Percentiles rank a stretch among this genome's conserved stretches.
Evolutionary conservation across 30 jellyfish, hydroid and myxozoan genomes (phyloP).

Genomic region (Nemopilema nomurai): DNA sequence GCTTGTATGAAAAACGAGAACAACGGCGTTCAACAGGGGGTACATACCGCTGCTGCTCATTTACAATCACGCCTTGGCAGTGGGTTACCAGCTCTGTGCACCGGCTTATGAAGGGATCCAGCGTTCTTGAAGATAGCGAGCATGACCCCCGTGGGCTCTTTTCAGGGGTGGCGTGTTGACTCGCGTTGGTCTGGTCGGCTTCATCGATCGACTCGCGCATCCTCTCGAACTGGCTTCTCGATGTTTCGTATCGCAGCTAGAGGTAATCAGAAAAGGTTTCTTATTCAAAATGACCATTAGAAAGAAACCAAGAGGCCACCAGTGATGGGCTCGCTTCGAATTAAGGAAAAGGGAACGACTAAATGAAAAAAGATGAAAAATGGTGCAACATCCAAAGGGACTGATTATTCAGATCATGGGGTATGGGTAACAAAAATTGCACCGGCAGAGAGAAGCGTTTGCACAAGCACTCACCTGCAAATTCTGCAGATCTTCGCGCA

Average conservation of each 20-base stretch:
- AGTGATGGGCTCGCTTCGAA: no score
- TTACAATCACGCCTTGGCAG: constrained; percentile 41
- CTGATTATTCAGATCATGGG: no score
- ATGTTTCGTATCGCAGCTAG: constrained; percentile 47
- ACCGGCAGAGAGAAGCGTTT: no score
- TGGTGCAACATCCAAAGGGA: no score
- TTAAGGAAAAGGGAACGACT: no score
- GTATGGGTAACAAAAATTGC: no score
- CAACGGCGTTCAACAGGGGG: no score
- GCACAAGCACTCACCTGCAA: constrained; percentile 62
- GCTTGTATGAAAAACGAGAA: no score
- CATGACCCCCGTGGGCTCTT: constrained; percentile 32
- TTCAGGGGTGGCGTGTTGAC: constrained; percentile 10
- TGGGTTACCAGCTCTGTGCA: constrained; percentile 32
- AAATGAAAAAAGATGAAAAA: no score
- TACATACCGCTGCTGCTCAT: constrained; percentile 58
- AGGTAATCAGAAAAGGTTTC: neutral
- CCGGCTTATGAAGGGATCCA: constrained; percentile 54
- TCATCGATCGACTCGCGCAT: constrained; percentile 43
- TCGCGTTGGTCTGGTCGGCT: constrained; percentile 13
- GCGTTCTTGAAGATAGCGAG: constrained; percentile 46
- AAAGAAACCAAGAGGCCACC: no score
- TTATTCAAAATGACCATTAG: no score
- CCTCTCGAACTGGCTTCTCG: constrained; percentile 56
- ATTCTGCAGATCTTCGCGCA: constrained; percentile 37